phyloP scores from a whole-genome alignment of 2,888 invertebrate genomes.

The Aradus depressus region DNA sequence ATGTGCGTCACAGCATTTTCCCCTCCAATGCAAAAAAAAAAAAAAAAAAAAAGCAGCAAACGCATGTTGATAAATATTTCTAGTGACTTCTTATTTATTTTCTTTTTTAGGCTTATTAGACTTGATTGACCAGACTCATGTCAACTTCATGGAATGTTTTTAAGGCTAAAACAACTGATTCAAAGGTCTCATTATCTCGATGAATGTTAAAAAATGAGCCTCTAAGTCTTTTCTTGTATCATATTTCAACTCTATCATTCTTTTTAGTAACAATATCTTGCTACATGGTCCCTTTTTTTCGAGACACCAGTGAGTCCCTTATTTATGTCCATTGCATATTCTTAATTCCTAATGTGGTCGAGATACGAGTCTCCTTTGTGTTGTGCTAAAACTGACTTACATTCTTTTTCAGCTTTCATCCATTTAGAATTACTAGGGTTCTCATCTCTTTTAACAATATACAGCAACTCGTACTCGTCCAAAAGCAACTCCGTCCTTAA shows the following conservation, averaged over 20 bases:
- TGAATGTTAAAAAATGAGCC: conserved; percentile 4
- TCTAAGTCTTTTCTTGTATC: conserved; percentile 4
- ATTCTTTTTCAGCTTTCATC: conserved; percentile 4
- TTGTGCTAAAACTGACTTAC: conserved; percentile 7
- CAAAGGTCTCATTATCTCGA: conserved; percentile 4
- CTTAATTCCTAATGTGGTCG: conserved; percentile 3
- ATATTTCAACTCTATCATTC: conserved; percentile 1
- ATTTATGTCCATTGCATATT: background rate
- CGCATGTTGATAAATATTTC: too few relatives aligned
- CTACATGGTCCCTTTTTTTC: background rate
- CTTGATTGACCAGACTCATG: too few relatives aligned
- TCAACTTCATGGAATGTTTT: too few relatives aligned
- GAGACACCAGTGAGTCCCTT: too few relatives aligned
- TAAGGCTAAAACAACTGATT: too few relatives aligned
- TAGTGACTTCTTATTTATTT: too few relatives aligned
- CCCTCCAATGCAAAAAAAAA: too few relatives aligned
- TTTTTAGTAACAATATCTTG: background rate
- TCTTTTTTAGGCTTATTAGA: too few relatives aligned
- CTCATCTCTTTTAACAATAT: background rate
- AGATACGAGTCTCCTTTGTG: conserved; percentile 5
- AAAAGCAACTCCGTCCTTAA: background rate
- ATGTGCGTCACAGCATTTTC: too few relatives aligned
- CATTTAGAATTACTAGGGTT: conserved; percentile 1
- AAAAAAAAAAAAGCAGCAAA: too few relatives aligned
- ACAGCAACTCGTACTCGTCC: conserved; percentile 2